Base-by-base conservation (phyloP, 2,113 vertebrate genomes). In the Eretmochelys imbricata region DNA sequence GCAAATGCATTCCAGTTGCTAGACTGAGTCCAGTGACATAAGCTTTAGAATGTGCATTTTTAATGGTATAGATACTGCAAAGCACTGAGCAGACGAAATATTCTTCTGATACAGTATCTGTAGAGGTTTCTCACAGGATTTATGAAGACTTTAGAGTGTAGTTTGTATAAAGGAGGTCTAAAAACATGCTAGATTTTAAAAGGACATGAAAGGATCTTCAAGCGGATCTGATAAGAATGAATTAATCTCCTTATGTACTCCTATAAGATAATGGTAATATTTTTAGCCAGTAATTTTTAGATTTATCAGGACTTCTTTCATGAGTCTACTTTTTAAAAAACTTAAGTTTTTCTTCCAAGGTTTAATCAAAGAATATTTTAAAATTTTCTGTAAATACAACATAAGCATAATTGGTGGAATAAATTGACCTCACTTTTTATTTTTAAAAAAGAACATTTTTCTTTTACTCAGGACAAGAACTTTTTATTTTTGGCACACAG, bases 401-500 rank as follows among this genome's bases (percentile, higher is more conserved):
- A 88, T 80, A 80, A 80, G 16, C 10, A 80, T 27, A 62, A 31
- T 42, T 80, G 38, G 5, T 84, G 19, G 42, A 84, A 38, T 25
- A 46, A 29, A 80, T 91, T 62, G 35, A 50, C 14, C 62, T 51
- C 10, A 29, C 49, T 80, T 46, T 2, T 87, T 82, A 54, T 12
- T 93, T 95, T 90, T 94, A 72, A 86, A 84, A 10, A 95, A 4
- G 27, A 88, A 46, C 38, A 85, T 12, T 48, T 24, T 59, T 92
- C 69, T 69, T 78, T 93, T 88, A 87, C 90, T 88, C 57, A 17
- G 79, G 92, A 86, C 89, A 94, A 69, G 90, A 94, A 93, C 65
- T 94, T 96, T 85, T 50, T 83, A 84, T 65, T 78, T 95, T 91
- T 94, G 81, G 80, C 81, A 76, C 84, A 89, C 85, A 95, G 97